Conservation (phyloP, 2,113 vertebrate genomes). For the Dipodomys merriami region DNA sequence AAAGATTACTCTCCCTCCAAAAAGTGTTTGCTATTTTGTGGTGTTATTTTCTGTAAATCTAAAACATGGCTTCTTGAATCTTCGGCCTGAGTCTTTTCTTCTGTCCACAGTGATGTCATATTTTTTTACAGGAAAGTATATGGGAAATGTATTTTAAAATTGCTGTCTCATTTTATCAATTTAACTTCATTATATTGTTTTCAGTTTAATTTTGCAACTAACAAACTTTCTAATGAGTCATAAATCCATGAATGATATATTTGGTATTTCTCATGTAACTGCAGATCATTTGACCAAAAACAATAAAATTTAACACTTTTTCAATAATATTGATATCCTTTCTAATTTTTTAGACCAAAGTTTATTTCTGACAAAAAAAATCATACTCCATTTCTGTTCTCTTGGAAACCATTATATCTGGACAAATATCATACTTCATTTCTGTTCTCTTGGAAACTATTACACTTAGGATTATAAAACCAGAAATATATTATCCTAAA, state of each 20-base stretch:
- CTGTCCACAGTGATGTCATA: slow-evolving; percentile 70
- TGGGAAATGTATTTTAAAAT: slow-evolving; percentile 77
- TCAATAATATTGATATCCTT: slow-evolving; percentile 60
- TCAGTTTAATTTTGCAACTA: slow-evolving; percentile 74
- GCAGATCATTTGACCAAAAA: slow-evolving; percentile 83
- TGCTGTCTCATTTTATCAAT: slow-evolving; percentile 82
- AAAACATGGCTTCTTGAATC: slow-evolving; percentile 76
- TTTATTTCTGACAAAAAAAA: slow-evolving; percentile 39
- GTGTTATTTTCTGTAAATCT: slow-evolving; percentile 79
- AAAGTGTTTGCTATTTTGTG: slow-evolving; percentile 54
- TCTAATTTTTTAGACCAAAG: not conserved
- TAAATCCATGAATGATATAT: slow-evolving; percentile 75
- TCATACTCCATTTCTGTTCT: not conserved
- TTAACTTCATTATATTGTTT: slow-evolving; percentile 75
- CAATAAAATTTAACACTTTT: slow-evolving; percentile 86
- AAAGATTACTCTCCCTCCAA: slow-evolving; percentile 65
- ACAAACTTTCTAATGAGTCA: slow-evolving; percentile 60
- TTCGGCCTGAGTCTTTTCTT: slow-evolving; percentile 56
- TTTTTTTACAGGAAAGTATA: slow-evolving; percentile 76
- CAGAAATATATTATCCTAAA: not conserved
- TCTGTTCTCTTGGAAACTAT: not conserved
- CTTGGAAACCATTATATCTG: not conserved
- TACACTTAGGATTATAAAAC: not conserved
- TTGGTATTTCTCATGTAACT: slow-evolving; percentile 75
- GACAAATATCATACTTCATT: not conserved